These are phyloP conservation scores for Seira ritae DNA, from an alignment of 2,888 invertebrate genomes.

Conservation along the genomic window DNA sequence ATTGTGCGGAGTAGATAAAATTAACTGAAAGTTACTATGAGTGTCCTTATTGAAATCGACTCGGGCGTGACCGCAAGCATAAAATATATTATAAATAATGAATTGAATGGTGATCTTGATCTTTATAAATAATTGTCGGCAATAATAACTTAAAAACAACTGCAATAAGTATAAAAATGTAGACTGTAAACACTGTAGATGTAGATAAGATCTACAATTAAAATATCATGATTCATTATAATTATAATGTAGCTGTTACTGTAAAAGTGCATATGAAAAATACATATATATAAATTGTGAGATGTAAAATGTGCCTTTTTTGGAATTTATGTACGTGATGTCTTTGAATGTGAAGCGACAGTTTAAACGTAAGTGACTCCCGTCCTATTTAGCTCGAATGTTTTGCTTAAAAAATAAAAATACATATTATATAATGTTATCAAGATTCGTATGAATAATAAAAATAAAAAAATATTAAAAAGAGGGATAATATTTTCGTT, in stretches of 20 bases:
- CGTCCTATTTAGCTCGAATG: conserved; percentile 6
- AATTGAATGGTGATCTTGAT: conserved; percentile 21
- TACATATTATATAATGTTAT: background rate
- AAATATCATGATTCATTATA: background rate
- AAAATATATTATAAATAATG: too few species aligned
- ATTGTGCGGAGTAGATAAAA: too few species aligned
- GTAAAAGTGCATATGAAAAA: background rate
- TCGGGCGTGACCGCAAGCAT: too few species aligned
- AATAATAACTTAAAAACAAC: conserved; percentile 6
- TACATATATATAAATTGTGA: too few species aligned
- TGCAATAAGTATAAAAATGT: too few species aligned
- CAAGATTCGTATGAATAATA: conserved; percentile 15
- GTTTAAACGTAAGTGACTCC: background rate
- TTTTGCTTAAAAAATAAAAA: conserved; percentile 3
- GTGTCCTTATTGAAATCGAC: too few species aligned
- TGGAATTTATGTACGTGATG: conserved; percentile 21
- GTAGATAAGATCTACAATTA: background rate
- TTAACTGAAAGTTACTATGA: too few species aligned
- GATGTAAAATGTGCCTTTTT: conserved; percentile 14
- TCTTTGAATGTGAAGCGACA: conserved; percentile 11
- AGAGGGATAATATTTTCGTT: too few species aligned
- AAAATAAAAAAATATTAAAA: conserved; percentile 7
- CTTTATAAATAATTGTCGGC: too few species aligned
- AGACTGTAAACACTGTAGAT: too few species aligned
- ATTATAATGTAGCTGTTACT: background rate